These are phyloP conservation scores for Pitta sordida DNA, from an alignment of 2,113 vertebrate species.

Conservation along the genomic window DNA sequence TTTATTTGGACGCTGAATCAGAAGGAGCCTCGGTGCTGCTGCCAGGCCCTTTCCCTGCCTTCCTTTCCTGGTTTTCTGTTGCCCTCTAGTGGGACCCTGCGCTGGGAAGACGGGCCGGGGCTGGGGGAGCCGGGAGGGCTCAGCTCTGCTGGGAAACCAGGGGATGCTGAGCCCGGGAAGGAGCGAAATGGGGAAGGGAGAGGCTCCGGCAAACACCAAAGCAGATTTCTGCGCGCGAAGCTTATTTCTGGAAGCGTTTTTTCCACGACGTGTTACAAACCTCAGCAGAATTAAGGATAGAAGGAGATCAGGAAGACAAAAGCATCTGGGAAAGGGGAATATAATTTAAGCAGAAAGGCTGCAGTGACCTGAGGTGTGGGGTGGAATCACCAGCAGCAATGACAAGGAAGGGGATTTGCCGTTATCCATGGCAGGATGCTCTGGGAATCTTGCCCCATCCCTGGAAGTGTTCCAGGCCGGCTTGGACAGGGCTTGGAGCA, in stretches of 20 bases:
- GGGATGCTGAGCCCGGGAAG: background rate
- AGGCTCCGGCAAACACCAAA: background rate
- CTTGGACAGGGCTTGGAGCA: background rate
- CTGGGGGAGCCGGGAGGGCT: background rate
- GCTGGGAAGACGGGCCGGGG: background rate
- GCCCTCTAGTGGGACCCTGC: constrained; percentile 42
- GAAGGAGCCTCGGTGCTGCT: background rate
- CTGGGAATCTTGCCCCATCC: background rate
- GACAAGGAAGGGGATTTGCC: background rate
- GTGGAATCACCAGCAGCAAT: rapidly evolving
- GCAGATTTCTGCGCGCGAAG: background rate
- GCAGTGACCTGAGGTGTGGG: background rate
- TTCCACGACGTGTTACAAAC: rapidly evolving
- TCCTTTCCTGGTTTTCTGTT: constrained; percentile 37
- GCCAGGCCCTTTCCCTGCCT: background rate
- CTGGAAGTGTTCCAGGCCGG: background rate
- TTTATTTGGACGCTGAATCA: rapidly evolving
- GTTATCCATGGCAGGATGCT: no score
- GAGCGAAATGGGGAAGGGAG: background rate
- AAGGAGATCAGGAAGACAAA: background rate
- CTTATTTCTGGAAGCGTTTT: background rate
- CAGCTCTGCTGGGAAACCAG: background rate
- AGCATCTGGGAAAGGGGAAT: background rate
- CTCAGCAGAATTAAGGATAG: background rate
- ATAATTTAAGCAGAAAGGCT: background rate